Evolutionary conservation across 1,140 invertebrate species (phyloP), one percentile per base, ranked within the genome.

Genomic region (Drosophila micromelanica): DNA sequence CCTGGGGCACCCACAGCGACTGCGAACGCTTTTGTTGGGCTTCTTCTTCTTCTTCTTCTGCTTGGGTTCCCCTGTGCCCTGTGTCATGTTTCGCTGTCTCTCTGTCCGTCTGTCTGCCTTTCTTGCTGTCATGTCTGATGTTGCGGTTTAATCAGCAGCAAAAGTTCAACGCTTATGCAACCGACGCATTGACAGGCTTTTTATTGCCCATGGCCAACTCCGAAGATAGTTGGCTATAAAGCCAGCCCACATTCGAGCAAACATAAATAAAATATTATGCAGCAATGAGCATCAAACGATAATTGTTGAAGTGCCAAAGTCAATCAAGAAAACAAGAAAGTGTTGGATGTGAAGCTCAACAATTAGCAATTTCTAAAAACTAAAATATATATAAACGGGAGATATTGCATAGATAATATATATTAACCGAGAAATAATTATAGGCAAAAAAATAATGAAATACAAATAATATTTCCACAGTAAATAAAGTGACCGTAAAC

Each of bases 11-110:
- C 55, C 56, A 64, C 54, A 63, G 63, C 42, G 56, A 49, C 45
- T 52, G 76, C 61, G 67, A 45, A 56, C 73, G 73, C 76, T 78
- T 78, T 73, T 73, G 45, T 17, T 27, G 46, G 12, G 30, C 49
- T 27, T 9, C 46, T 11, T 11, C n/a, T 49, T n/a, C 49, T 5
- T 32, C 55, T 9, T 8, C 30, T 5, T 20, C 35, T 23, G 20
- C 2, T 23, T 23, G 20, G 20, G 20, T 23, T 3, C 20, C 20
- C 20, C 0, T 23, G 20, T 27, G 6, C 15, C 61, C 30, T 67
- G 71, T 62, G 74, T 73, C 70, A 62, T 56, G 38, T 45, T 40
- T 46, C 15, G 9, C 32, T 40, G 3, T 65, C 15, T 40, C 2
- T 13, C 38, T 52, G 7, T 20, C 49, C 38, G 43, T 54, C 57